phyloP scores from a whole-genome alignment of 1,140 invertebrate genomes.

The Eupristina koningsbergeri region DNA sequence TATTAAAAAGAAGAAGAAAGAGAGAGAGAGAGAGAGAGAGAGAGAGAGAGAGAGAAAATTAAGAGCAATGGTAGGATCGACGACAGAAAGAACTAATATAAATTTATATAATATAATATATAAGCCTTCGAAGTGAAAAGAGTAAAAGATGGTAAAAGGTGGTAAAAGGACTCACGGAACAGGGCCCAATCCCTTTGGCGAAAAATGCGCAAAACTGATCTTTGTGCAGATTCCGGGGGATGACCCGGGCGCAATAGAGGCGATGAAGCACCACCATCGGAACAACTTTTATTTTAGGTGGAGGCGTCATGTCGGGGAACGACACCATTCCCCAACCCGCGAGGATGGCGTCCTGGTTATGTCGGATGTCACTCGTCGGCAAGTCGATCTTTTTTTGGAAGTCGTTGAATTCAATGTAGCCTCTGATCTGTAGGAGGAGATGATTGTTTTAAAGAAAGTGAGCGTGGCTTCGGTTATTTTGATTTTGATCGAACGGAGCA shows the following conservation, averaged over 20 bases:
- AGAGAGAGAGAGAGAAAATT: too few relatives aligned
- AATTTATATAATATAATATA: too few relatives aligned
- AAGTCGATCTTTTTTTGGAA: background rate
- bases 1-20: too few relatives aligned
- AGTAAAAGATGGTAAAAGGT: background rate
- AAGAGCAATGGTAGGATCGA: too few relatives aligned
- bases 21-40: too few relatives aligned
- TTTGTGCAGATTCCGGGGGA: background rate
- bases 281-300: background rate
- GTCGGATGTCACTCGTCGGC: background rate
- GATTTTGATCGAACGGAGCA: too few relatives aligned
- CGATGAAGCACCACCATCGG: background rate
- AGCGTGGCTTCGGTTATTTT: too few relatives aligned
- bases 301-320: background rate
- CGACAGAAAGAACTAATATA: too few relatives aligned
- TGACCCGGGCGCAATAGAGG: background rate
- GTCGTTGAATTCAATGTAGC: background rate
- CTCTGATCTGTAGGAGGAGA: background rate
- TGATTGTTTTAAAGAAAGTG: too few relatives aligned
- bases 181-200: background rate
- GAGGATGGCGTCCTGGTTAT: background rate
- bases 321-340: conserved; percentile 7
- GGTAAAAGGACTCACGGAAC: background rate
- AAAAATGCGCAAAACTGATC: background rate
- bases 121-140: too few relatives aligned